phyloP scores from a whole-genome alignment of 2,888 invertebrate species.

The Leptarthrus brevirostris region DNA sequence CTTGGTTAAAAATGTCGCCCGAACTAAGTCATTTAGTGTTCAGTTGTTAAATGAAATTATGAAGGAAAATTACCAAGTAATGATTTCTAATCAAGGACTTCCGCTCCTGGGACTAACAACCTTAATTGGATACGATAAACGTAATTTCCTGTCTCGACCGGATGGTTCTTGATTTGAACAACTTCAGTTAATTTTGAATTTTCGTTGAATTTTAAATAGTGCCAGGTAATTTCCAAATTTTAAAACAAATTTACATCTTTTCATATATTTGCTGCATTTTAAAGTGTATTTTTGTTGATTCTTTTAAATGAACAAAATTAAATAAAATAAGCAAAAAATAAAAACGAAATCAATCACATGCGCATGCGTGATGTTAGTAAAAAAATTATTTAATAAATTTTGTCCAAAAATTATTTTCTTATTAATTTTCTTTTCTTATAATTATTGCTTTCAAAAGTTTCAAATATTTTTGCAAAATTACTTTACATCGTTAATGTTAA shows the following conservation, averaged over 20 bases:
- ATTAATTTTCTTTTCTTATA: neutral
- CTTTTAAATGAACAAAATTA: slow-evolving; percentile 54
- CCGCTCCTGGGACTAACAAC: slow-evolving; percentile 34
- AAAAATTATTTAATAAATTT: slow-evolving; percentile 67
- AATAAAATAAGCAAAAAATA: slow-evolving; percentile 48
- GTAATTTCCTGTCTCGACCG: slow-evolving; percentile 47
- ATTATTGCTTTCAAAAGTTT: neutral
- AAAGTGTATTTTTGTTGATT: slow-evolving; percentile 42
- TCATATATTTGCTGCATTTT: slow-evolving; percentile 27
- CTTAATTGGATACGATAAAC: slow-evolving; percentile 39
- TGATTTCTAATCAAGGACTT: slow-evolving; percentile 47
- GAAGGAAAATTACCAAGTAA: slow-evolving; percentile 42
- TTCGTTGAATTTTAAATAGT: neutral
- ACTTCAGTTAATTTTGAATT: slow-evolving; percentile 43
- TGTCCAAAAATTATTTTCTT: slow-evolving; percentile 62
- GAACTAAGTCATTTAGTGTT: neutral
- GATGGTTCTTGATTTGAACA: slow-evolving; percentile 50
- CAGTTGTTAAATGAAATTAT: slow-evolving; percentile 31
- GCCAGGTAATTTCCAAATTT: slow-evolving; percentile 12
- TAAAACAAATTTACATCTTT: slow-evolving; percentile 10
- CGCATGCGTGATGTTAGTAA: slow-evolving; percentile 68
- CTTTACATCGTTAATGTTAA: neutral
- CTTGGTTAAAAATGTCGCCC: neutral
- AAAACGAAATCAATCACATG: slow-evolving; percentile 63
- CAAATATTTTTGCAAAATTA: slow-evolving; percentile 8